Base-by-base conservation (phyloP, 1,140 invertebrate species). In the Heliconius melpomene region DNA sequence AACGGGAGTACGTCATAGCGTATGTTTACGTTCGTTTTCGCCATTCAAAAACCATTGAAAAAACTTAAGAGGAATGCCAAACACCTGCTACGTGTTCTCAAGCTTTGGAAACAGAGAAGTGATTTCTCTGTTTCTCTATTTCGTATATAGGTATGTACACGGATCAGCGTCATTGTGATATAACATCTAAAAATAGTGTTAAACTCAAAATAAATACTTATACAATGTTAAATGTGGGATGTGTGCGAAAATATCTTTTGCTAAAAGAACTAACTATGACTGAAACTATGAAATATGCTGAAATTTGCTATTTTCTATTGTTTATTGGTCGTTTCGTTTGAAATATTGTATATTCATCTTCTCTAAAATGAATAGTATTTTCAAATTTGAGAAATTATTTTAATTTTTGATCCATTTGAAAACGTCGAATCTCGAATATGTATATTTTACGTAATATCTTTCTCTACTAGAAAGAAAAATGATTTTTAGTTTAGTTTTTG, bases 71-170 rank as follows among this genome's bases (percentile, higher is more conserved):
- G 77, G 40, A 75, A 76, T 78, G 78, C 77, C 74, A 78, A 79
- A 77, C 82, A 83, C 82, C 82, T 83, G 82, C 38, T 76, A 57
- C 71, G 78, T 80, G 81, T 75, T 80, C 18, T 79, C 78, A 77
- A 66, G 54, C 75, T 29, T 32, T 72, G 26, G 57, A 16, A 74
- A 73, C 60, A 71, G 32, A 73, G 70, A 54, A 77, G 73, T 60
- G 46, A 70, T 57, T 36, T 36, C 32, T 36, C 32, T 36, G 6
- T 36, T 36, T 36, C 32, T 36, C 32, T 71, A 74, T 71, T 74
- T 50, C 54, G 73, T 40, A 40, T 26, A 32, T 32, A 32, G 32
- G 29, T 29, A 29, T 2, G 13, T 40, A 70, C 23, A 8, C 36
- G 18, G 40, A 40, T 9, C 20, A 18, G 46, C 77, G 77, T 78